phyloP scores from a whole-genome alignment of 2,888 invertebrate species.

The Tetranychus truncatus region DNA sequence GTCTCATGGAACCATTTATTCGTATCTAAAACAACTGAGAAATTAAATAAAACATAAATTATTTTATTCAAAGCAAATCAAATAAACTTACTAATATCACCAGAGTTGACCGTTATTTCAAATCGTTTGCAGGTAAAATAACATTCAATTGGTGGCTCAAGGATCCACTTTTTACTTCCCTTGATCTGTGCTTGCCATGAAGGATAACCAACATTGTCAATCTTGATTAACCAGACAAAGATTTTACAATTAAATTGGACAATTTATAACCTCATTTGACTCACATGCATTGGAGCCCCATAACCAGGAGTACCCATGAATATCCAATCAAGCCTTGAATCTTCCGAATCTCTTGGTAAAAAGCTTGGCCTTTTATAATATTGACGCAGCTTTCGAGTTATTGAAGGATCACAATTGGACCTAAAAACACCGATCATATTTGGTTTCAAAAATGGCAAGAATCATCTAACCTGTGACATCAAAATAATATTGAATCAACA shows the following conservation, averaged over 20 bases:
- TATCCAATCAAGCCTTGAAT: slow-evolving; percentile 80
- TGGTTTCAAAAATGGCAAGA: not conserved
- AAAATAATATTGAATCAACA: not conserved
- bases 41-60: slow-evolving; percentile 27
- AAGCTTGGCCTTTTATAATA: slow-evolving; percentile 75
- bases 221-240: slow-evolving; percentile 40
- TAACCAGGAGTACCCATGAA: slow-evolving; percentile 89
- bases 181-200: slow-evolving; percentile 93
- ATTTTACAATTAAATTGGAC: not conserved
- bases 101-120: slow-evolving; percentile 53
- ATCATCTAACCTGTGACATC: not conserved
- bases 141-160: slow-evolving; percentile 85
- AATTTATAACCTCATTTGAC: slow-evolving; percentile 29
- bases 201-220: slow-evolving; percentile 76
- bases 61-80: slow-evolving; percentile 2
- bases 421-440: slow-evolving; percentile 34
- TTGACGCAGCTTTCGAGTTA: slow-evolving; percentile 52
- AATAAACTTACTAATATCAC: slow-evolving; percentile 61
- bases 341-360: slow-evolving; percentile 63
- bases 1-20: slow-evolving; percentile 93
- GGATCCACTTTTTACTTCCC: slow-evolving; percentile 67
- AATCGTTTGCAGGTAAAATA: slow-evolving; percentile 52
- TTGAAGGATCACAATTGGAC: slow-evolving; percentile 79
- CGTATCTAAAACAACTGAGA: slow-evolving; percentile 76
- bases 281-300: slow-evolving; percentile 87